phyloP scores from a whole-genome alignment of 2,797 vertebrate species.

The Acestrorhynchus altus region DNA sequence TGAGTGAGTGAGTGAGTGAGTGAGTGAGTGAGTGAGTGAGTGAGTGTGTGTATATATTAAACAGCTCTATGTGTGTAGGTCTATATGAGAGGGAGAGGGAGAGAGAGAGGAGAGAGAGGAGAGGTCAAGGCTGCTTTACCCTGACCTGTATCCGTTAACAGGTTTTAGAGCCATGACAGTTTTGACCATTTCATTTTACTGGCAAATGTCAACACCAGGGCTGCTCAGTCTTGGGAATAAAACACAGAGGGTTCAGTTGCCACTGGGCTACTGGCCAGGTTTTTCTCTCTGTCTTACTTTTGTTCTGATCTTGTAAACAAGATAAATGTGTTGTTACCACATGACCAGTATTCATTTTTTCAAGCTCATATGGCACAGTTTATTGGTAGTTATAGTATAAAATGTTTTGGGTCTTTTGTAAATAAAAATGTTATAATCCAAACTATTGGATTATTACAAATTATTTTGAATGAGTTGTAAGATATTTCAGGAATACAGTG shows the following conservation, averaged over 20 bases:
- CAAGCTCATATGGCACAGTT: not conserved
- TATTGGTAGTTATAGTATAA: too few species aligned
- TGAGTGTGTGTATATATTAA: not conserved
- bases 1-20: too few species aligned
- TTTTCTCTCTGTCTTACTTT: not conserved
- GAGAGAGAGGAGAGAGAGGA: not conserved
- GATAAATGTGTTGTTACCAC: not conserved
- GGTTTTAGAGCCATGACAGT: slow-evolving; percentile 16
- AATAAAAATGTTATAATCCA: too few species aligned
- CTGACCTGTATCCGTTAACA: slow-evolving; percentile 24
- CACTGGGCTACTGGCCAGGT: not conserved
- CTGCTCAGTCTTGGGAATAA: not conserved
- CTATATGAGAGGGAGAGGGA: not conserved
- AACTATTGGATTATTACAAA: too few species aligned
- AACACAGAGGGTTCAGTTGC: not conserved
- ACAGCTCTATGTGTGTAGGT: not conserved
- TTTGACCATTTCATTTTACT: slow-evolving; percentile 52
- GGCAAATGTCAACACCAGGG: slow-evolving; percentile 38
- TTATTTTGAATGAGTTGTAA: too few species aligned
- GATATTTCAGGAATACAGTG: too few species aligned
- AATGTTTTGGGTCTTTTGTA: too few species aligned
- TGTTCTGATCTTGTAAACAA: not conserved
- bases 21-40: too few species aligned
- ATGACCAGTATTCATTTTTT: too few species aligned
- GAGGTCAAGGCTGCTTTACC: slow-evolving; percentile 7